Conservation (phyloP, 1,140 invertebrate genomes). For the Rhagoletis pomonella region DNA sequence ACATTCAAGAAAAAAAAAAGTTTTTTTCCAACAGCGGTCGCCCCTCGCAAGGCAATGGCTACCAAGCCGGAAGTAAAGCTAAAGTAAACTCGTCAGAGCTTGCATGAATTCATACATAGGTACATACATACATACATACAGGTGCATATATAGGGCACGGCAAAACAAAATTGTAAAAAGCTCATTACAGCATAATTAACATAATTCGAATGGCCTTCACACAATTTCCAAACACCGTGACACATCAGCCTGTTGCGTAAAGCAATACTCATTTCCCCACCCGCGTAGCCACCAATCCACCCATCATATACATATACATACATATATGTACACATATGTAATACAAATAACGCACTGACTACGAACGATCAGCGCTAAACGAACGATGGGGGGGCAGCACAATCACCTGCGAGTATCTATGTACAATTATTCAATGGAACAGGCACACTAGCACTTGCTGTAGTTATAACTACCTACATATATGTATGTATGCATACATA, state of each 20-base stretch:
- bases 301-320: background rate
- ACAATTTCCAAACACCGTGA: slow-evolving; percentile 45
- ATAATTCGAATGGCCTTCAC: slow-evolving; percentile 53
- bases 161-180: no score
- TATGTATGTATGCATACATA: no score
- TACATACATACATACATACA: background rate
- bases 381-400: background rate
- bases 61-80: background rate
- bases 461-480: no score
- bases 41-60: no score
- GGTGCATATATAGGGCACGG: background rate
- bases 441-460: background rate
- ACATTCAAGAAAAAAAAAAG: no score
- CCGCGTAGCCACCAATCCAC: background rate
- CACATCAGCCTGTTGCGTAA: slow-evolving; percentile 33
- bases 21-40: no score
- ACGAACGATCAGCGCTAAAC: background rate
- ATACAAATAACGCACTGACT: background rate
- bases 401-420: slow-evolving; percentile 18
- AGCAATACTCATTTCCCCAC: background rate
- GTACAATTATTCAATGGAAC: slow-evolving; percentile 1
- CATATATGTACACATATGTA: background rate
- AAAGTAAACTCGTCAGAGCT: background rate
- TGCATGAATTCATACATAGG: background rate
- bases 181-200: background rate